Evolutionary conservation across 2,797 vertebrate species (phyloP).

Genomic region (Melanotaenia trifasciata): DNA sequence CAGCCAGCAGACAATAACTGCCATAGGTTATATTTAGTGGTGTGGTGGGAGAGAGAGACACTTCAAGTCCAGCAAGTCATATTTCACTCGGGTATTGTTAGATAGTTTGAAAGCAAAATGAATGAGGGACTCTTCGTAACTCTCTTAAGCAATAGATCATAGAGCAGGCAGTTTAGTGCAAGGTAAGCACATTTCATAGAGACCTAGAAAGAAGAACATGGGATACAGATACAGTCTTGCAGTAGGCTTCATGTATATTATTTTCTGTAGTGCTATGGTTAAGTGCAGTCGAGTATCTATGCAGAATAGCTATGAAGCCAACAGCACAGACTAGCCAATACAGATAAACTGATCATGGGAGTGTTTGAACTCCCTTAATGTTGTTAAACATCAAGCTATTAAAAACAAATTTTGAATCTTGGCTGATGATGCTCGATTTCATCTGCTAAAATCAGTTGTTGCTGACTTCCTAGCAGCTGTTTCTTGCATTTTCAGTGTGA

Average conservation of each 20-base stretch:
- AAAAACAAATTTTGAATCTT: neutral
- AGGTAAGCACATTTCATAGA: slow-evolving; percentile 72
- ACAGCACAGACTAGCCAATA: neutral
- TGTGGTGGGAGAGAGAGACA: slow-evolving; percentile 57
- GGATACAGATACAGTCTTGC: slow-evolving; percentile 8
- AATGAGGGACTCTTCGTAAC: slow-evolving; percentile 69
- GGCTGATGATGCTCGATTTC: neutral
- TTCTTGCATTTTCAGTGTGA: neutral
- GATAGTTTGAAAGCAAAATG: slow-evolving; percentile 76
- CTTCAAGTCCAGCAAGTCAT: slow-evolving; percentile 65
- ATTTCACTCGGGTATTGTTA: slow-evolving; percentile 72
- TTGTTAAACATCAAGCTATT: neutral
- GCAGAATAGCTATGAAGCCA: neutral
- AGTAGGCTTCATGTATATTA: slow-evolving; percentile 7
- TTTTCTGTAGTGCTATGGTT: neutral
- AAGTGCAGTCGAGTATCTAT: neutral
- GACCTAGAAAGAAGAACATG: slow-evolving; percentile 55
- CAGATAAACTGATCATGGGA: neutral
- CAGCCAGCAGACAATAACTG: slow-evolving; percentile 55
- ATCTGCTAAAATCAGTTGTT: neutral
- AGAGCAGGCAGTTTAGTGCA: slow-evolving; percentile 56
- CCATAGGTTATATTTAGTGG: slow-evolving; percentile 76
- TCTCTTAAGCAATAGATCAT: slow-evolving; percentile 77
- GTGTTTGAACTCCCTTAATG: neutral
- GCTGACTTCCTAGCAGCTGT: neutral